These are phyloP conservation scores for Thaleichthys pacificus DNA, from an alignment of 2,797 vertebrate species.

Conservation along the genomic window DNA sequence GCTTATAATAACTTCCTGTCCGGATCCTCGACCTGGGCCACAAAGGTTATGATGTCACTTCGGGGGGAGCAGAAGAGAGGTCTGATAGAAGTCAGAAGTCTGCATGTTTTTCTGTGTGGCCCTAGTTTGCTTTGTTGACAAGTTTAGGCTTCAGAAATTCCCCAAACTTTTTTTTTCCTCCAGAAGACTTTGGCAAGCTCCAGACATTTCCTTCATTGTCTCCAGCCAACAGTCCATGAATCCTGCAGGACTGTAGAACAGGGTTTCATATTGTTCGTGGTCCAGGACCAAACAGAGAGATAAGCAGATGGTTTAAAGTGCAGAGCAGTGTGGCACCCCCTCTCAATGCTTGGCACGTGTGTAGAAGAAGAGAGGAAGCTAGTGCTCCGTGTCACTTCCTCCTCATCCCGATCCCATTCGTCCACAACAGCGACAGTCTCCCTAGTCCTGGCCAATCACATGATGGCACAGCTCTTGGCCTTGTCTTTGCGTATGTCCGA, in stretches of 20 bases:
- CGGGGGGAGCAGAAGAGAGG: slow-evolving; percentile 1
- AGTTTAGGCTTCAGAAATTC: slow-evolving; percentile 12
- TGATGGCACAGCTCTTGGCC: slow-evolving; percentile 87
- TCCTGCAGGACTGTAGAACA: slow-evolving; percentile 33
- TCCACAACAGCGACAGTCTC: slow-evolving; percentile 68
- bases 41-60: slow-evolving; percentile 20
- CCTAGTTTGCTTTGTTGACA: background rate
- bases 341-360: slow-evolving; percentile 19
- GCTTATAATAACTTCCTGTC: slow-evolving; percentile 1
- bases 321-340: slow-evolving; percentile 48
- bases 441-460: slow-evolving; percentile 69
- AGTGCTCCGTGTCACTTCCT: background rate
- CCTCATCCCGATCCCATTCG: slow-evolving; percentile 70
- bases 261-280: slow-evolving; percentile 16
- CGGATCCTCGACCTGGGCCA: slow-evolving; percentile 16
- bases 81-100: slow-evolving; percentile 9
- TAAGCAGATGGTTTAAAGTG: slow-evolving; percentile 59
- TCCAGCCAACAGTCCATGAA: slow-evolving; percentile 14
- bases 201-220: slow-evolving; percentile 7
- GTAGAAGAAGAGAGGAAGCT: background rate
- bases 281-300: slow-evolving; percentile 29
- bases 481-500: slow-evolving; percentile 89
- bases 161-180: background rate
- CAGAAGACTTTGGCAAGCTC: slow-evolving; percentile 14
- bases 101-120: slow-evolving; percentile 10